A percentile compares a stretch with the other conserved stretches of the same genome.
Conservation (phyloP, 1,140 invertebrate species). For the Neuroterus valhalla region DNA sequence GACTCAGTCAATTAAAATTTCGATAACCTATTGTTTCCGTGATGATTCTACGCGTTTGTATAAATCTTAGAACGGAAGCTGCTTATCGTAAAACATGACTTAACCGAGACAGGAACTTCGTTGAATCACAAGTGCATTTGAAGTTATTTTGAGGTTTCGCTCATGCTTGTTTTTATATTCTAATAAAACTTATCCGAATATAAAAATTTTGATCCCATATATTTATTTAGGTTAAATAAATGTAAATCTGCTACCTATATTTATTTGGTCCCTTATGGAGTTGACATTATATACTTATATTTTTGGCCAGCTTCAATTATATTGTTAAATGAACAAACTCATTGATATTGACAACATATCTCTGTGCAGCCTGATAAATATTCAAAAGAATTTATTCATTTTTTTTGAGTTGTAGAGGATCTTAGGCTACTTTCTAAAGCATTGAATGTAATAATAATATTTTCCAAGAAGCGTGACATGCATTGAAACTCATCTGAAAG, state of each 20-base stretch:
- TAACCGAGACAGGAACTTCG: not conserved
- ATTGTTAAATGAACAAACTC: not conserved
- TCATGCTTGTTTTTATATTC: no score
- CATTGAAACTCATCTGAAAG: not conserved
- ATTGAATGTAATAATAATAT: slow-evolving; percentile 25
- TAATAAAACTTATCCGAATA: no score
- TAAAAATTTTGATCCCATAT: no score
- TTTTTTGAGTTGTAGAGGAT: slow-evolving; percentile 12
- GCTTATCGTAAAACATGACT: slow-evolving; percentile 3
- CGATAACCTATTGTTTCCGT: no score
- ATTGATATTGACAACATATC: not conserved
- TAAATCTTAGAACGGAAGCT: not conserved
- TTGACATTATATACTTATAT: no score
- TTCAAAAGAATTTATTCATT: slow-evolving; percentile 6
- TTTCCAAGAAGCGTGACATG: slow-evolving; percentile 12
- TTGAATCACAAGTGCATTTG: no score
- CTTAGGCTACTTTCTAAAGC: slow-evolving; percentile 19
- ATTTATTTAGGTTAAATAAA: no score
- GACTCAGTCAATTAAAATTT: no score
- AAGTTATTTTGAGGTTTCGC: no score
- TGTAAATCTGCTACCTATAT: no score
- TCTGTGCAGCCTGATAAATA: slow-evolving; percentile 14
- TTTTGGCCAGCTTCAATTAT: no score
- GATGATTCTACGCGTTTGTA: not conserved
- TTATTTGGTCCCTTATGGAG: no score